Conservation (phyloP, 1,140 invertebrate species). For the Diorhabda elongata region DNA sequence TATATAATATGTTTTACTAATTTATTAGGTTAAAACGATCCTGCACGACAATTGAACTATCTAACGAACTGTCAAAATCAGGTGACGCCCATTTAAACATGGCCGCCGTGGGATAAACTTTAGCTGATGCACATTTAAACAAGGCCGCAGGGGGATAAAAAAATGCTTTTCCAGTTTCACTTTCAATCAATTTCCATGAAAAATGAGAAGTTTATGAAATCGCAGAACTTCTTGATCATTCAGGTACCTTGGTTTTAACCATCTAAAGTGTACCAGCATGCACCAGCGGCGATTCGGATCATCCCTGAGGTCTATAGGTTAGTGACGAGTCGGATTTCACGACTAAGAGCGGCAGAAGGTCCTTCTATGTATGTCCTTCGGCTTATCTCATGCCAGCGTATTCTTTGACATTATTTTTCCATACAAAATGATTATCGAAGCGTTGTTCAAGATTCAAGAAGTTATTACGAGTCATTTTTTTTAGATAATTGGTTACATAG, state of each 20-base stretch:
- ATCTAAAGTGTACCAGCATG: too few relatives aligned
- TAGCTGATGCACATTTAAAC: not conserved
- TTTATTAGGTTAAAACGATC: not conserved
- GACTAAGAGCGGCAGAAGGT: too few relatives aligned
- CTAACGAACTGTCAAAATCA: too few relatives aligned
- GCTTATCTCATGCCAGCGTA: too few relatives aligned
- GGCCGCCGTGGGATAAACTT: not conserved
- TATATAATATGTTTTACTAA: not conserved
- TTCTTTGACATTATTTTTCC: too few relatives aligned
- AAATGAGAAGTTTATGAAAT: not conserved
- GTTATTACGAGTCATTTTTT: conserved; percentile 5
- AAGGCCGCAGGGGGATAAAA: not conserved
- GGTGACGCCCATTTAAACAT: too few relatives aligned
- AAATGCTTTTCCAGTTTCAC: not conserved
- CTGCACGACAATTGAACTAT: not conserved
- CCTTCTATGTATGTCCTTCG: too few relatives aligned
- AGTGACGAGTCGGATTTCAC: too few relatives aligned
- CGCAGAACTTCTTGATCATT: not conserved
- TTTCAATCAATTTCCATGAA: not conserved
- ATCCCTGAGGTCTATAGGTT: too few relatives aligned
- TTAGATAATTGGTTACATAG: conserved; percentile 29
- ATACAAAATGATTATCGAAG: too few relatives aligned
- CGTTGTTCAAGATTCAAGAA: too few relatives aligned
- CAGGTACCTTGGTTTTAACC: not conserved
- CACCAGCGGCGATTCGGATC: too few relatives aligned